Evolutionary conservation across 2,888 invertebrate genomes (phyloP).

Genomic region (Drosophila paranaensis): DNA sequence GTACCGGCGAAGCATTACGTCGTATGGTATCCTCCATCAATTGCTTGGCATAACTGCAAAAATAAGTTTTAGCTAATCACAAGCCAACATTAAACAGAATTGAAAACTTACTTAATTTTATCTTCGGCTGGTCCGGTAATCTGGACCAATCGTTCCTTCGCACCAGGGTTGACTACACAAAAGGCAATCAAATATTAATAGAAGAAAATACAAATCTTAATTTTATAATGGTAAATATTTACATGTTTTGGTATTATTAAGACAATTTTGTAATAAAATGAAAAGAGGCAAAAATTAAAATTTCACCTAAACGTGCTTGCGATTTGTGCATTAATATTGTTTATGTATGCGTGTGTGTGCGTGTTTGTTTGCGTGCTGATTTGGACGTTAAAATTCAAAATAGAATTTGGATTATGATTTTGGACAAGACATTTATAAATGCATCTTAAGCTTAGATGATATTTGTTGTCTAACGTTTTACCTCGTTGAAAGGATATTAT

Average conservation of each 20-base stretch:
- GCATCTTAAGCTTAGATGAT: conserved; percentile 1
- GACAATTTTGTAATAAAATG: conserved; percentile 12
- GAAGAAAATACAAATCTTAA: neutral
- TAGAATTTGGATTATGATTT: neutral
- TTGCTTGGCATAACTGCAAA: conserved; percentile 93
- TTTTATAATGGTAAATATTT: conserved; percentile 6
- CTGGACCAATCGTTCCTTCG: conserved; percentile 97
- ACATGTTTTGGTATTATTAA: conserved; percentile 5
- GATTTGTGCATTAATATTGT: conserved; percentile 1
- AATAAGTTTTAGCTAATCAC: neutral
- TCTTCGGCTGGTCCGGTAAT: conserved; percentile 97
- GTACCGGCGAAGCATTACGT: conserved; percentile 96
- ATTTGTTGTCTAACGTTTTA: conserved; percentile 84
- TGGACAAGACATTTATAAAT: conserved; percentile 12
- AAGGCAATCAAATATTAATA: conserved; percentile 11
- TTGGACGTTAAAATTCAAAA: conserved; percentile 3
- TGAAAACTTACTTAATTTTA: conserved; percentile 92
- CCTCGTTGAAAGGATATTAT: conserved; percentile 99
- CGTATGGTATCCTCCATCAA: conserved; percentile 97
- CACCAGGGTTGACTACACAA: conserved; percentile 93
- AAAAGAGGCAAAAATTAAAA: conserved; percentile 5
- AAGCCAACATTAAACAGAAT: neutral
- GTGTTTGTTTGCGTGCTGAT: conserved; percentile 11
- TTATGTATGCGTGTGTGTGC: neutral
- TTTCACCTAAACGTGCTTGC: conserved; percentile 27